Base-by-base conservation (phyloP, 2,797 vertebrate species). In the Echeneis naucrates region DNA sequence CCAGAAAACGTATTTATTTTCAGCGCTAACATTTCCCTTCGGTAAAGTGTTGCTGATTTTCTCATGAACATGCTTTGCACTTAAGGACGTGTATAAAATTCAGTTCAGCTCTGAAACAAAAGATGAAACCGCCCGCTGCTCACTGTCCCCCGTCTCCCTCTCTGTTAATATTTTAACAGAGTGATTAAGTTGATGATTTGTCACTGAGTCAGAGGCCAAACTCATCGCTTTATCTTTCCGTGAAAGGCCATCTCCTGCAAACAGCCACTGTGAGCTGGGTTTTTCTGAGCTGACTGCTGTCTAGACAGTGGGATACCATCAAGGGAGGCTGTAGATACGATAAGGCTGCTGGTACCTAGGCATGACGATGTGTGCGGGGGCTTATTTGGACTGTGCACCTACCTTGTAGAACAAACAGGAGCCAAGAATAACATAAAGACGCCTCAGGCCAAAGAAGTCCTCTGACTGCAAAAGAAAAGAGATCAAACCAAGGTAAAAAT, bases 331-430 rank as follows among this genome's bases (percentile, higher is more conserved):
- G 5, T 23, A 50, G 62, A 70, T 38, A 19, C 0, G 3, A 48
- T 13, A 35, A 38, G 4, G 4, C 48, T 14, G 50, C n/a, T 33
- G 35, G 21, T 0, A 17, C 19, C 42, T 42, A 35, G 23, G 50
- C 23, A 7, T 35, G 50, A 45, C 27, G 42, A 50, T 16, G 55
- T 30, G 56, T 58, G 37, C 57, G 30, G 30, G 30, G 30, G 30
- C n/a, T 11, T 59, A 42, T 40, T 42, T 55, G 35, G n/a, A 58
- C 19, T 37, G 44, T 16, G 24, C 8, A 72, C 92, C 48, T 85
- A 99, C 98, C 96, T 97, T 99, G 84, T 98, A 99, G 91, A 99
- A 99, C 59, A 99, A 93, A 88, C 97, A 98, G 75, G 96, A 97
- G 35, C 98, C 98, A 75, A 98, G 87, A 72, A 96, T 96, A 19